Evolutionary conservation across 2,113 vertebrate genomes (phyloP).

Genomic region (Heloderma charlesbogerti): DNA sequence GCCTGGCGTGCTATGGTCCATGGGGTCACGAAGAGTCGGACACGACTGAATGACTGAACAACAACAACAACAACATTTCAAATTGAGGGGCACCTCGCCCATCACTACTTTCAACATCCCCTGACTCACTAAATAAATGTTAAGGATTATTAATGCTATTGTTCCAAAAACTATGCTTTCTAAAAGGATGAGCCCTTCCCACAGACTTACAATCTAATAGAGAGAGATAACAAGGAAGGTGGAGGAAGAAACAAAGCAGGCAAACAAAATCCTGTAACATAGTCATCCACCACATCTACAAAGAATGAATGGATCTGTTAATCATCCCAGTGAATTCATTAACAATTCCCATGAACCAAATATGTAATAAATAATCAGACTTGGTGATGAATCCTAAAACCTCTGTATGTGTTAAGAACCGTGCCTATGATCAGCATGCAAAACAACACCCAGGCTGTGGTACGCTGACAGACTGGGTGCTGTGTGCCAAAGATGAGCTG

Average conservation of each 20-base stretch:
- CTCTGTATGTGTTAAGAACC: background rate
- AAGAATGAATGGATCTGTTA: background rate
- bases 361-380: background rate
- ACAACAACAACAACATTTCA: background rate
- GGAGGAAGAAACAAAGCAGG: background rate
- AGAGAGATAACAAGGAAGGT: background rate
- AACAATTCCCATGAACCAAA: background rate
- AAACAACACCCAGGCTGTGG: background rate
- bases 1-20: too few relatives aligned
- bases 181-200: background rate
- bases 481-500: constrained; percentile 6
- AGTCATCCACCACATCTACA: background rate
- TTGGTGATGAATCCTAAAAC: background rate
- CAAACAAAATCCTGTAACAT: background rate
- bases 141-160: background rate
- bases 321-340: background rate
- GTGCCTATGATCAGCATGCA: background rate
- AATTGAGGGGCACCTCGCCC: background rate
- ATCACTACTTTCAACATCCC: background rate
- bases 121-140: background rate
- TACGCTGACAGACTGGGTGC: background rate
- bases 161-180: background rate
- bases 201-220: background rate
- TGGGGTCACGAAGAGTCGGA: too few relatives aligned
- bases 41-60: too few relatives aligned